Base-by-base conservation (phyloP, 1,140 invertebrate species). In the Psix sp. region DNA sequence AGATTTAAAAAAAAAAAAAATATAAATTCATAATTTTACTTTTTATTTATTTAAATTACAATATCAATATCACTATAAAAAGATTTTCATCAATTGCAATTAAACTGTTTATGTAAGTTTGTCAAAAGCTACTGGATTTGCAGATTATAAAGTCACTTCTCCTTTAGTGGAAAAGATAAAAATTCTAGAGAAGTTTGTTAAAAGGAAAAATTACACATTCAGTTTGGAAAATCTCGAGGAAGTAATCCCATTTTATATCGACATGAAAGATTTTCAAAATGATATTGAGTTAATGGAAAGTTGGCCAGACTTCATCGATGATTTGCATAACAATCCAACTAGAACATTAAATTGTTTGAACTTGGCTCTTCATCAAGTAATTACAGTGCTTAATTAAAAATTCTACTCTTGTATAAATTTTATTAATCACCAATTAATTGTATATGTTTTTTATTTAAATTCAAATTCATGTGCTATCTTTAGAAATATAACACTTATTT, bases 361-460 rank as follows among this genome's bases (percentile, higher is more conserved):
- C 51, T 85, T 94, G 65, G 92, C 92, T 49, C 90, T 94, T 83
- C 91, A 95, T 87, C 90, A 94, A 84, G 90, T 92, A 77, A 52
- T 10, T 35, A 29, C 7, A 29, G n/a, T 24, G 4, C 21, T 5
- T 5, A 5, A 5, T 24, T 24, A 24, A 24, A 24, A 24, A 9
- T 24, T 24, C 4, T 24, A 24, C 21, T 24, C 9, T 24, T 24
- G 21, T 5, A 24, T 5, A 24, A 4, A 5, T 9, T 5, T 24
- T 24, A 5, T 24, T 5, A 24, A 24, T 24, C 21, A 24, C 21
- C 9, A 9, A 24, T 24, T 24, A 9, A 24, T 24, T 24, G 21
- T 24, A 5, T 5, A 24, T 9, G 9, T 11, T 11, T 33, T 3
- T 33, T 10, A 6, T 33, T 5, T 33, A 33, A 4, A 7, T 24